These are phyloP conservation scores for Intellagama lesueurii DNA, from an alignment of 2,797 vertebrate species.

Conservation along the genomic window DNA sequence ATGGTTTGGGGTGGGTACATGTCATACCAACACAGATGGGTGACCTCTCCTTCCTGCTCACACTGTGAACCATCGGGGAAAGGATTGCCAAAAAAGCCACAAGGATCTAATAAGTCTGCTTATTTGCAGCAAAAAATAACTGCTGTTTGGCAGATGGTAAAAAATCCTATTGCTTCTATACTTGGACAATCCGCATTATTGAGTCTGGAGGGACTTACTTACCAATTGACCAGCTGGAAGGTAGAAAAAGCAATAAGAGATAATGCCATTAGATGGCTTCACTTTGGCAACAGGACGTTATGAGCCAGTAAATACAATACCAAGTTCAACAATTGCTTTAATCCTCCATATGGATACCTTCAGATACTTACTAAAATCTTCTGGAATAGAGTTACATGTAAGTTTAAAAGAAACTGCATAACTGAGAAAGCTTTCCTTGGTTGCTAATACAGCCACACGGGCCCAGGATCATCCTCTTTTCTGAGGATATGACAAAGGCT, in stretches of 20 bases:
- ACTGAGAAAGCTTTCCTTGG: neutral
- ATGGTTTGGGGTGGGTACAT: no score
- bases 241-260: neutral
- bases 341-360: no score
- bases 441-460: neutral
- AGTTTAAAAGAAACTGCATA: no score
- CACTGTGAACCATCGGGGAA: no score
- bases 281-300: conserved; percentile 34
- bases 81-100: neutral
- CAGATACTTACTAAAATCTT: no score
- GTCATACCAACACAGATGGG: no score
- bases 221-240: neutral
- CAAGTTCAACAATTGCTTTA: no score
- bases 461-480: neutral
- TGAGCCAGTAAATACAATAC: conserved; percentile 30
- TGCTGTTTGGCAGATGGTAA: neutral
- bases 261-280: neutral
- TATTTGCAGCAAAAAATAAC: neutral
- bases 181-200: neutral
- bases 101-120: neutral
- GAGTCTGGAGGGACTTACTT: neutral
- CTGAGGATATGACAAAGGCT: neutral
- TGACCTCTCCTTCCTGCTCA: no score
- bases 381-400: no score
- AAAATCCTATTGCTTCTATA: neutral